A percentile compares a stretch with the other conserved stretches of the same genome.
Conservation (phyloP, 1,140 invertebrate species). For the Rhagoletis pomonella region DNA sequence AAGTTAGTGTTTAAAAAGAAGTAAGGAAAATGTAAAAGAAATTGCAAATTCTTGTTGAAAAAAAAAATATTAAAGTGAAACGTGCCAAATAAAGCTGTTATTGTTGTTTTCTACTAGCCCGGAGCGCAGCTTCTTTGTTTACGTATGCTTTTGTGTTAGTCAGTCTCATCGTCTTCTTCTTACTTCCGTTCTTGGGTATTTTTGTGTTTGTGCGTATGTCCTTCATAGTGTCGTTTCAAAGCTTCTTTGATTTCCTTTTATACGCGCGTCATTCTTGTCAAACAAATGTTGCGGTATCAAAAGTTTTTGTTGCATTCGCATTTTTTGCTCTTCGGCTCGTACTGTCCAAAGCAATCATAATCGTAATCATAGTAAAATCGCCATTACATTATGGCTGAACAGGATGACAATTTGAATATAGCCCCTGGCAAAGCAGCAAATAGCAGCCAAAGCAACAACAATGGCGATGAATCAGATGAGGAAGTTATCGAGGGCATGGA, state of each 20-base stretch:
- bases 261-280: neutral
- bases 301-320: neutral
- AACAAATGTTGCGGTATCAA: constrained; percentile 18
- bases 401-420: constrained; percentile 56
- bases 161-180: neutral
- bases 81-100: constrained; percentile 6
- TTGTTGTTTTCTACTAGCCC: constrained; percentile 21
- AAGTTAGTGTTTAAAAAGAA: neutral
- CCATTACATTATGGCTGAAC: constrained; percentile 48
- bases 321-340: neutral
- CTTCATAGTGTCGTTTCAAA: neutral
- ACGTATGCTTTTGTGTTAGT: constrained; percentile 29
- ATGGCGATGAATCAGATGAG: constrained; percentile 70
- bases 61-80: constrained; percentile 23
- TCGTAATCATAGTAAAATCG: neutral
- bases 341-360: neutral
- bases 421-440: constrained; percentile 32
- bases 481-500: constrained; percentile 73
- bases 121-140: constrained; percentile 54
- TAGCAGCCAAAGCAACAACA: constrained; percentile 44
- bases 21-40: neutral
- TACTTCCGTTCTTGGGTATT: neutral
- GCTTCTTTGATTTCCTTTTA: neutral
- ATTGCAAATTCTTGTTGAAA: neutral
- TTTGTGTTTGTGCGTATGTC: neutral